Percentiles rank a stretch among this genome's conserved stretches.
These are phyloP conservation scores for Drosophila multiciliata DNA, from an alignment of 2,888 invertebrate genomes.

Conservation along the genomic window DNA sequence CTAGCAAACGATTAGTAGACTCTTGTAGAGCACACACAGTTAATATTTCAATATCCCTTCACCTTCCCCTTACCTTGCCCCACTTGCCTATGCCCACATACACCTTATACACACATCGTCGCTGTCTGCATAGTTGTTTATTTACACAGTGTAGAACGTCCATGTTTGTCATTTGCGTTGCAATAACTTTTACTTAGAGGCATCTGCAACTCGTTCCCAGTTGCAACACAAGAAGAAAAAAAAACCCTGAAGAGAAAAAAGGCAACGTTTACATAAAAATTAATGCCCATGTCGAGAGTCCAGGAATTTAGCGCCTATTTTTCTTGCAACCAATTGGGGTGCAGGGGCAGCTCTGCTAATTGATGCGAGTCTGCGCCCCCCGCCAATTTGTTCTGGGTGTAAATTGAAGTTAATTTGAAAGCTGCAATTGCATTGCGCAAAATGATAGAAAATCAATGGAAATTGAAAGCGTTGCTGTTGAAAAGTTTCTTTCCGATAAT, in stretches of 20 bases:
- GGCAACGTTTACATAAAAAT: constrained; percentile 68
- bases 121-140: constrained; percentile 49
- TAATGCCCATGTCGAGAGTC: constrained; percentile 45
- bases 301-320: constrained; percentile 61
- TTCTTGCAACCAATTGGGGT: constrained; percentile 22
- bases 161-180: constrained; percentile 78
- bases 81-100: background rate
- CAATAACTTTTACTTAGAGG: constrained; percentile 70
- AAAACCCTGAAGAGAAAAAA: background rate
- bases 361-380: constrained; percentile 56
- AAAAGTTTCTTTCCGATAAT: constrained; percentile 20
- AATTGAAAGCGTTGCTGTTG: constrained; percentile 47
- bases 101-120: constrained; percentile 24
- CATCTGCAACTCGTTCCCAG: constrained; percentile 63
- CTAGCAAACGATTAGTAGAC: background rate
- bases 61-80: background rate
- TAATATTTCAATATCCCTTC: constrained; percentile 8
- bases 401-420: constrained; percentile 75
- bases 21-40: background rate
- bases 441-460: constrained; percentile 14
- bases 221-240: constrained; percentile 19
- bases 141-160: constrained; percentile 54
- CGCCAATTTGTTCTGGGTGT: constrained; percentile 49
- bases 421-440: constrained; percentile 68
- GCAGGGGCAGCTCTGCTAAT: constrained; percentile 48